These are phyloP conservation scores for Casuarius casuarius DNA, from an alignment of 2,113 vertebrate species.

Conservation along the genomic window DNA sequence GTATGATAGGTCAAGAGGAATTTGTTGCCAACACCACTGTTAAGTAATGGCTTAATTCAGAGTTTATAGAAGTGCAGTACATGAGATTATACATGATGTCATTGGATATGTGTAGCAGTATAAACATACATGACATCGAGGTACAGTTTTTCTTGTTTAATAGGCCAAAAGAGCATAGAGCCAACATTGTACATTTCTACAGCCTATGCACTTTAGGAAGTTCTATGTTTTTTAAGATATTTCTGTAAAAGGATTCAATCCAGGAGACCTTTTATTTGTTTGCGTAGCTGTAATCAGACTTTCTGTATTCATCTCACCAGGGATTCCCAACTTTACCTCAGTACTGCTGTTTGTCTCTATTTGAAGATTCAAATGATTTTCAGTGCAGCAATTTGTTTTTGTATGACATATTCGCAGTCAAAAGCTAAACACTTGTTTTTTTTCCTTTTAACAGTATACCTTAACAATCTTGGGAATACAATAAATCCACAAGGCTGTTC, in stretches of 20 bases:
- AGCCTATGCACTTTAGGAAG: neutral
- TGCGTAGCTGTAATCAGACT: neutral
- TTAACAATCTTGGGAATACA: neutral
- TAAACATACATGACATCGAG: neutral
- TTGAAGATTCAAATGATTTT: neutral
- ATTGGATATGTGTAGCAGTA: neutral
- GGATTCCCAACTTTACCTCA: neutral
- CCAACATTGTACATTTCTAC: neutral
- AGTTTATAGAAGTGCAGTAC: neutral
- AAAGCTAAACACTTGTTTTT: neutral
- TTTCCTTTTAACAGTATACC: neutral
- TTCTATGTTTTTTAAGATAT: neutral
- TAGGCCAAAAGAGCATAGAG: neutral
- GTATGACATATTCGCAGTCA: neutral
- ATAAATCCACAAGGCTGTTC: neutral
- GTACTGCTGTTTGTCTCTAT: neutral
- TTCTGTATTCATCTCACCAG: neutral
- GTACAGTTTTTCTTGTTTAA: neutral
- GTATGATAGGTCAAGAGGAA: neutral
- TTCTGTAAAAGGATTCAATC: neutral
- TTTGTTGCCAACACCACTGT: neutral
- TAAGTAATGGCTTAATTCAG: neutral
- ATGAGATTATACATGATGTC: neutral
- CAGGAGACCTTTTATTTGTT: neutral
- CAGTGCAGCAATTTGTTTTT: neutral